phyloP scores from a whole-genome alignment of 1,140 invertebrate species.

The Pseudachorutes palmiensis region DNA sequence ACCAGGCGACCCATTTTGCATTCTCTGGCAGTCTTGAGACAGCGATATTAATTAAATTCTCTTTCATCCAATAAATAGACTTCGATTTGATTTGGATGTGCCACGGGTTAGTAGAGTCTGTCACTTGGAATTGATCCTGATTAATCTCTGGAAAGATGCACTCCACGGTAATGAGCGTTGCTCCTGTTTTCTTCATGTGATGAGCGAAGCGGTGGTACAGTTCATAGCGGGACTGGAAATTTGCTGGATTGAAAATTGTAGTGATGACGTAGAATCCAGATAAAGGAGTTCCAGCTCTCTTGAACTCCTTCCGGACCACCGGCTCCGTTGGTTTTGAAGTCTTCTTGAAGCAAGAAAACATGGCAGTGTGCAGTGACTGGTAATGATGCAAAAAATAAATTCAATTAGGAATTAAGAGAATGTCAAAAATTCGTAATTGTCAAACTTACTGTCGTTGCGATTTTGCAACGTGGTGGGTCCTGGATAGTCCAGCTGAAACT shows the following conservation, averaged over 20 bases:
- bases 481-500: too few relatives aligned
- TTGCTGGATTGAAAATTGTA: conserved; percentile 19
- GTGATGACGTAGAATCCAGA: conserved; percentile 17
- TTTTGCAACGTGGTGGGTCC: too few relatives aligned
- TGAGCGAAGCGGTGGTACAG: conserved; percentile 17
- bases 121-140: conserved; percentile 21
- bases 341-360: background rate
- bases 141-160: conserved; percentile 17
- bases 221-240: conserved; percentile 10
- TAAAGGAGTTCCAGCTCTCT: background rate
- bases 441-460: too few relatives aligned
- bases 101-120: background rate
- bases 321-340: too few relatives aligned
- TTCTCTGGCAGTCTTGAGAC: conserved; percentile 3
- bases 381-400: too few relatives aligned
- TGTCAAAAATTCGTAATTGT: too few relatives aligned
- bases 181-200: conserved; percentile 19
- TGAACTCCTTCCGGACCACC: background rate
- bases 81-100: conserved; percentile 19
- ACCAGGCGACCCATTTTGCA: conserved; percentile 22
- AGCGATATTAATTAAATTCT: conserved; percentile 23
- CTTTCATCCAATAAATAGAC: conserved; percentile 24
- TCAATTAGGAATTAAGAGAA: too few relatives aligned
- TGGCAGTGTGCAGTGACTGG: background rate
- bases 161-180: conserved; percentile 18